Conservation (phyloP, 1,140 invertebrate species). For the Drosophila pandora region DNA sequence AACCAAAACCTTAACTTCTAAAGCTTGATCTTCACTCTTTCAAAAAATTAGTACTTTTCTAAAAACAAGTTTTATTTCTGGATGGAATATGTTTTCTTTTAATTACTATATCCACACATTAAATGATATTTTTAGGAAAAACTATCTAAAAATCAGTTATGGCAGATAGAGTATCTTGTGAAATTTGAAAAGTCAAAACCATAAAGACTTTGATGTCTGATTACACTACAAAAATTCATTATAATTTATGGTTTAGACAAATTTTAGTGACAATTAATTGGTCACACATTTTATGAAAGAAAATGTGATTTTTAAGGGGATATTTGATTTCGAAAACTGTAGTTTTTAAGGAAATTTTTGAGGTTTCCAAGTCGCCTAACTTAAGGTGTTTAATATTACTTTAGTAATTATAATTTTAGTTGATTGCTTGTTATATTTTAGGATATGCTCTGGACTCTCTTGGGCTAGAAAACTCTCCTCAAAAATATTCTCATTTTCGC, state of each 20-base stretch:
- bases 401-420: neutral
- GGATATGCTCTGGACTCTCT: too few species aligned
- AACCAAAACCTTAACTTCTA: too few species aligned
- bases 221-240: conserved; percentile 13
- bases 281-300: conserved; percentile 36
- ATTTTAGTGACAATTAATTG: conserved; percentile 40
- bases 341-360: too few species aligned
- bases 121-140: neutral
- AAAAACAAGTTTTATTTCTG: too few species aligned
- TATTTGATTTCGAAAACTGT: too few species aligned
- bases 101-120: neutral
- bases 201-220: conserved; percentile 19
- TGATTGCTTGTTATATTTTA: neutral
- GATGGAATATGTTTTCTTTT: too few species aligned
- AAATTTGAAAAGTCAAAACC: neutral
- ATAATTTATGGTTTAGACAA: conserved; percentile 21
- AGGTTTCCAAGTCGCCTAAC: too few species aligned
- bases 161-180: too few species aligned
- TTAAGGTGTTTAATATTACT: too few species aligned
- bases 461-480: neutral
- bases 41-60: too few species aligned
- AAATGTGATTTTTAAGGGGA: neutral
- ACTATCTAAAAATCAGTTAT: too few species aligned
- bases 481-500: conserved; percentile 27
- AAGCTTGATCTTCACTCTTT: too few species aligned